A percentile compares a stretch with the other conserved stretches of the same genome.
Evolutionary conservation across 2,113 vertebrate genomes (phyloP).

Genomic region (Crocuta crocuta): DNA sequence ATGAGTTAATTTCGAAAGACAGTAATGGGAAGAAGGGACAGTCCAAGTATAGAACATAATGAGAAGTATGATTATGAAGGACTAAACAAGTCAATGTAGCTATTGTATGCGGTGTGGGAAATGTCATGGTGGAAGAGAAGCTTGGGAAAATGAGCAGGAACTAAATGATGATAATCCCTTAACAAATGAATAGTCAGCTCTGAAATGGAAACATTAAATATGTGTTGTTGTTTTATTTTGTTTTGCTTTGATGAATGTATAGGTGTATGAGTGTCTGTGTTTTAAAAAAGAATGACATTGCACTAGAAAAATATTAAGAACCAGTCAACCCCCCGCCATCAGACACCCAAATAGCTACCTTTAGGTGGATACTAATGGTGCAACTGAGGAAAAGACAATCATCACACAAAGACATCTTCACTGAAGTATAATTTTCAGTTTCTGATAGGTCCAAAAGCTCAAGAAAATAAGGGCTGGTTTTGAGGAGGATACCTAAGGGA

Average conservation of each 20-base stretch:
- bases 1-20: background rate
- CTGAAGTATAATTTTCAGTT: background rate
- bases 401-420: background rate
- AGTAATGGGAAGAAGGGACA: background rate
- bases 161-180: background rate
- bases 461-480: background rate
- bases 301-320: background rate
- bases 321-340: background rate
- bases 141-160: background rate
- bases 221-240: background rate
- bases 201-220: background rate
- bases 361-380: background rate
- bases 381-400: background rate
- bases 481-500: background rate
- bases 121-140: background rate
- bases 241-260: background rate
- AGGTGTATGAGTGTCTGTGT: background rate
- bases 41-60: background rate
- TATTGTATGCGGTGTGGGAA: background rate
- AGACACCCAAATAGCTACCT: background rate
- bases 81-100: background rate
- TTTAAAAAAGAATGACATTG: background rate
- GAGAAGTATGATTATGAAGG: background rate
- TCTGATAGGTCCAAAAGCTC: background rate
- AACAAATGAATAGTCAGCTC: background rate